Evolutionary conservation across 2,888 invertebrate species (phyloP).

Genomic region (Dilophus febrilis): DNA sequence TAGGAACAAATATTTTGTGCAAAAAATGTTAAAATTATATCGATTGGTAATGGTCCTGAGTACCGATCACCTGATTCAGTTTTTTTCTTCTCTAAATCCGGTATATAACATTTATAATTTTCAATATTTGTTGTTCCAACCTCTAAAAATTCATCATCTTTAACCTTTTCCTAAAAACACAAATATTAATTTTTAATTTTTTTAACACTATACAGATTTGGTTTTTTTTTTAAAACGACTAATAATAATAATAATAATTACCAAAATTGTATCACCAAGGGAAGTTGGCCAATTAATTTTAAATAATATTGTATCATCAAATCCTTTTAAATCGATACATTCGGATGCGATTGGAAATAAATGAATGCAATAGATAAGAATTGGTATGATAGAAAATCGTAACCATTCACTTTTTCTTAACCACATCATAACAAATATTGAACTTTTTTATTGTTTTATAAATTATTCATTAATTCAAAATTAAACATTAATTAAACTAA

Average conservation of each 20-base stretch:
- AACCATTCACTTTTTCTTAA: no score
- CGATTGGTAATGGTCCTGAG: constrained; percentile 57
- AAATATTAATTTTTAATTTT: neutral
- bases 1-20: constrained; percentile 67
- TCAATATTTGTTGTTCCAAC: constrained; percentile 65
- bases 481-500: no score
- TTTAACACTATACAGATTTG: constrained; percentile 14
- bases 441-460: no score
- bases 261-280: constrained; percentile 27
- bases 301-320: constrained; percentile 67
- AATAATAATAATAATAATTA: constrained; percentile 22
- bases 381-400: no score
- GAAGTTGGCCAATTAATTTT: constrained; percentile 62
- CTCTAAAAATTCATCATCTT: constrained; percentile 39
- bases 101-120: constrained; percentile 66
- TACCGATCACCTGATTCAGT: constrained; percentile 40
- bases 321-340: constrained; percentile 51
- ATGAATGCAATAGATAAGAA: no score
- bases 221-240: neutral
- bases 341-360: no score
- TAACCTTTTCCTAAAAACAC: constrained; percentile 17
- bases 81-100: constrained; percentile 39
- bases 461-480: no score
- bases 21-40: constrained; percentile 60
- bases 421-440: no score